Percentiles rank a stretch among this genome's conserved stretches.
These are phyloP conservation scores for Cichlasoma orientale DNA, from an alignment of 2,797 vertebrate genomes.

Conservation along the genomic window DNA sequence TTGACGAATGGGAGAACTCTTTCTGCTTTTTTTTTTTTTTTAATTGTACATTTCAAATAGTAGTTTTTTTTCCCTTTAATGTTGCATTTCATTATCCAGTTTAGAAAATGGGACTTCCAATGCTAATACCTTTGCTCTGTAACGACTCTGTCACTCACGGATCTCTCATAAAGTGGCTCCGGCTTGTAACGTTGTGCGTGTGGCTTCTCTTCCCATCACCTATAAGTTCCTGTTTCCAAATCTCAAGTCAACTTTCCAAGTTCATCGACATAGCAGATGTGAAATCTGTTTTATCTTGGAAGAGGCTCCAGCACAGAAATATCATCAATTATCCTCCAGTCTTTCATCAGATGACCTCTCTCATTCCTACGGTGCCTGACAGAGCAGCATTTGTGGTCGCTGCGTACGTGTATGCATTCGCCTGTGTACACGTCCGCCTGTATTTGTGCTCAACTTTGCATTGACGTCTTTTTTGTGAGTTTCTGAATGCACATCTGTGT, in stretches of 20 bases:
- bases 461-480: background rate
- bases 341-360: slow-evolving; percentile 61
- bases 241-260: slow-evolving; percentile 31
- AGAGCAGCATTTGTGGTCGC: slow-evolving; percentile 24
- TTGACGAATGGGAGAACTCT: background rate
- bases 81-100: background rate
- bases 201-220: slow-evolving; percentile 22
- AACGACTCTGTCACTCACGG: background rate
- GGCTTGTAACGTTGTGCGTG: background rate
- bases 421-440: background rate
- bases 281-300: slow-evolving; percentile 41
- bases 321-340: slow-evolving; percentile 54
- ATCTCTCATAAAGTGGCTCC: background rate
- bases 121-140: background rate
- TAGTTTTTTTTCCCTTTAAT: background rate
- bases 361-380: slow-evolving; percentile 32
- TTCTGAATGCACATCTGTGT: background rate
- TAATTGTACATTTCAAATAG: background rate
- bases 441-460: background rate
- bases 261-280: slow-evolving; percentile 64
- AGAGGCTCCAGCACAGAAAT: slow-evolving; percentile 53
- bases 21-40: accelerated
- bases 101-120: background rate
- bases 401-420: slow-evolving; percentile 1
- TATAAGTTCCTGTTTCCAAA: slow-evolving; percentile 31